Percentiles rank a stretch among this genome's conserved stretches.
Conservation (phyloP, 2,888 invertebrate genomes). For the Dryomyza anilis region DNA sequence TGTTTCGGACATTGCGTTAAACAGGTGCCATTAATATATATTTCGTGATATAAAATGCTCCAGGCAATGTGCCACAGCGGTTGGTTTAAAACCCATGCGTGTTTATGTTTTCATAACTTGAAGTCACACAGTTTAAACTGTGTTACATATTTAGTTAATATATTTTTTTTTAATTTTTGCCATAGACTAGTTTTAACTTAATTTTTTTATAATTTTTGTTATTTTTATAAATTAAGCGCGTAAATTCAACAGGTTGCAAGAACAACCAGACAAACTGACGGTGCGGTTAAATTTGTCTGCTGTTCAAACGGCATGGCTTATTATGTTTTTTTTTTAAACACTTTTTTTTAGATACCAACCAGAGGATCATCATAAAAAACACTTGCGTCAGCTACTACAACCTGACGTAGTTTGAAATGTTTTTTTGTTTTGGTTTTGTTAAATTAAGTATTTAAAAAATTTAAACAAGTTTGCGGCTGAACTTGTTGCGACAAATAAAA, state of each 20-base stretch:
- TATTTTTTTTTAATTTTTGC: too few species aligned
- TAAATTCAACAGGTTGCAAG: slow-evolving; percentile 21
- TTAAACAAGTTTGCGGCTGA: too few species aligned
- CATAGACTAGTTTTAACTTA: not conserved
- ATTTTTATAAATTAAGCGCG: slow-evolving; percentile 8
- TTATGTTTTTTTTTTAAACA: not conserved
- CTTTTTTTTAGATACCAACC: not conserved
- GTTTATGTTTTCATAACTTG: too few species aligned
- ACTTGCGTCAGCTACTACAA: not conserved
- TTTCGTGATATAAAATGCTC: too few species aligned
- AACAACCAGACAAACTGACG: slow-evolving; percentile 5
- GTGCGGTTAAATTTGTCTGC: not conserved
- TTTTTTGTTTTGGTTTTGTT: not conserved
- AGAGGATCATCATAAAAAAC: not conserved
- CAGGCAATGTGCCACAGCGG: too few species aligned
- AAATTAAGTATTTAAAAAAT: too few species aligned
- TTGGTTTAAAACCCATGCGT: too few species aligned
- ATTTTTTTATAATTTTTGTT: not conserved
- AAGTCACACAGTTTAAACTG: too few species aligned
- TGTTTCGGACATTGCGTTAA: too few species aligned
- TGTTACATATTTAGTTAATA: too few species aligned
- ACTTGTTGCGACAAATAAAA: too few species aligned
- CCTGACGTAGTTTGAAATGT: not conserved
- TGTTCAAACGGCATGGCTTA: not conserved
- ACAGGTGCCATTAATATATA: too few species aligned